Evolutionary conservation across 2,888 invertebrate genomes (phyloP).

Genomic region (Drosophila maculinotata): DNA sequence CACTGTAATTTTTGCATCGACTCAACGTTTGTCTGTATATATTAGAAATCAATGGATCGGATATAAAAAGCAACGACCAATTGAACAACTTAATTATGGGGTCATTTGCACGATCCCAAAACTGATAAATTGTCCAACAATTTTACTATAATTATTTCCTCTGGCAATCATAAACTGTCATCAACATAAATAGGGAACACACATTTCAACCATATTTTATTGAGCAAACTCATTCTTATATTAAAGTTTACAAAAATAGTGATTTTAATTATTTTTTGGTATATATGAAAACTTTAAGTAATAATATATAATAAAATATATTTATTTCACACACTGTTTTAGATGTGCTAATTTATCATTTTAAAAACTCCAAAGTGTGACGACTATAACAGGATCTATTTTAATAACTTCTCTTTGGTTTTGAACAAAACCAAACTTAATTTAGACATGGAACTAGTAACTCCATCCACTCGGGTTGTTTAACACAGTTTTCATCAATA

Average conservation of each 20-base stretch:
- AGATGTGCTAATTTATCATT: slow-evolving; percentile 28
- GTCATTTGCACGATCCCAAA: no score
- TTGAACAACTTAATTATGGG: no score
- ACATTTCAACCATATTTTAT: background rate
- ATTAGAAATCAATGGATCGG: no score
- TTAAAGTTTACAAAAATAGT: background rate
- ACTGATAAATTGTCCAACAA: no score
- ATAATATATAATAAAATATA: background rate
- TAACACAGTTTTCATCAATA: slow-evolving; percentile 51
- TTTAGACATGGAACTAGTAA: slow-evolving; percentile 31
- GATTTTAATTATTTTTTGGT: slow-evolving; percentile 1
- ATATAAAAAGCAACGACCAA: no score
- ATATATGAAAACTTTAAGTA: background rate
- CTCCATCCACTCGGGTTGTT: slow-evolving; percentile 26
- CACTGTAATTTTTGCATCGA: no score
- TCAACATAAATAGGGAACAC: no score
- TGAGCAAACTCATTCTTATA: background rate
- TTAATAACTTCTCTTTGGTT: slow-evolving; percentile 19
- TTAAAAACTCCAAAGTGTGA: slow-evolving; percentile 25
- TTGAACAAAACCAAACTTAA: slow-evolving; percentile 5
- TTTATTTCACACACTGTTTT: background rate
- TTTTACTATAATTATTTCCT: no score
- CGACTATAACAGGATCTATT: slow-evolving; percentile 43
- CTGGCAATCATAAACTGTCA: no score
- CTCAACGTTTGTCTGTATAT: no score